phyloP scores from a whole-genome alignment of 1,140 invertebrate genomes.

The Drosophila arizonae region DNA sequence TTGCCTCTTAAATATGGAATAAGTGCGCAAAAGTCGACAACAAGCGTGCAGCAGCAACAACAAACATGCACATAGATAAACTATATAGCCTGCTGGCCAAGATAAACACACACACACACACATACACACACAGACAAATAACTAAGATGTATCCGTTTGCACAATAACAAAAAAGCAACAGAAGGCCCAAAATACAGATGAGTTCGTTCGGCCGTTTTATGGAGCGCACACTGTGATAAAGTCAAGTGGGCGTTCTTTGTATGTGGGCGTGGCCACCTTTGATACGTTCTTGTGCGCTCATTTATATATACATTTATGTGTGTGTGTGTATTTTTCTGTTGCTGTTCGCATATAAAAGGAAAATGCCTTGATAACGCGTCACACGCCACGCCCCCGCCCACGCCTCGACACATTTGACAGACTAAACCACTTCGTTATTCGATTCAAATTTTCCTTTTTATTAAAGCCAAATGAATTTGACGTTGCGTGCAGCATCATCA shows the following conservation, averaged over 20 bases:
- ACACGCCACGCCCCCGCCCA: not conserved
- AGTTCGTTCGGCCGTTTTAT: conserved; percentile 18
- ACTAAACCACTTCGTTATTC: conserved; percentile 19
- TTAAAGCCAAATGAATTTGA: conserved; percentile 43
- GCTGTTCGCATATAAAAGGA: conserved; percentile 11
- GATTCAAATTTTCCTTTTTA: conserved; percentile 42
- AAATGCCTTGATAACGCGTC: conserved; percentile 2
- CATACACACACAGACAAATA: conserved; percentile 40
- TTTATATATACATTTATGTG: not conserved
- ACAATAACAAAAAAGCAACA: conserved; percentile 38
- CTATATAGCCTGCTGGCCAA: conserved; percentile 73
- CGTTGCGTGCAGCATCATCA: conserved; percentile 26
- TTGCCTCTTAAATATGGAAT: conserved; percentile 83
- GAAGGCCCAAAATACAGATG: too few relatives aligned
- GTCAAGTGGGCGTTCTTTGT: conserved; percentile 47
- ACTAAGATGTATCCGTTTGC: conserved; percentile 45
- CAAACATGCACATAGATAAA: conserved; percentile 80
- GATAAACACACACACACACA: conserved; percentile 59
- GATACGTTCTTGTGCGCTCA: conserved; percentile 47
- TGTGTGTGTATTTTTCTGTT: not conserved
- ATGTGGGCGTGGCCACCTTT: conserved; percentile 33
- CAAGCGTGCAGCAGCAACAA: conserved; percentile 36
- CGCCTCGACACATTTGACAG: conserved; percentile 21
- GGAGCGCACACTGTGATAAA: conserved; percentile 62
- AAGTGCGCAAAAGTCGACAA: conserved; percentile 73